These are phyloP conservation scores for Torymus texanus DNA, from an alignment of 2,888 invertebrate species.

Conservation along the genomic window DNA sequence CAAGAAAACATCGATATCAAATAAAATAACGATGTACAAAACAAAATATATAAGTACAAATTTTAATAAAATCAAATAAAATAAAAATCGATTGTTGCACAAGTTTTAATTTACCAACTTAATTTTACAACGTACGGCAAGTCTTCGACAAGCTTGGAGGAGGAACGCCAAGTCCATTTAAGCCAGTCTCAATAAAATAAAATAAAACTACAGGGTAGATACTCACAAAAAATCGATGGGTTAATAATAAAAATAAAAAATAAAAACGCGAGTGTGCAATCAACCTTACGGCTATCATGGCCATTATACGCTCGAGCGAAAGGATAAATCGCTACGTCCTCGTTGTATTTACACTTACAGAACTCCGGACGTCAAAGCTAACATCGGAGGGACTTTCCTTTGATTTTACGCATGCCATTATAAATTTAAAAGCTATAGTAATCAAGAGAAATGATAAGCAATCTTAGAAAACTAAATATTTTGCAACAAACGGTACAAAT, in stretches of 20 bases:
- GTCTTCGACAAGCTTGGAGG: background rate
- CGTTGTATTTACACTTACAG: slow-evolving; percentile 60
- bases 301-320: slow-evolving; percentile 67
- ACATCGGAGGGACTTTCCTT: slow-evolving; percentile 39
- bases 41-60: no score
- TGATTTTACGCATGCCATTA: slow-evolving; percentile 35
- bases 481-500: slow-evolving; percentile 34
- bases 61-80: no score
- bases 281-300: slow-evolving; percentile 57
- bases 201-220: slow-evolving; percentile 17
- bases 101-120: no score
- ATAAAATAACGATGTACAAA: no score
- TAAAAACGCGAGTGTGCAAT: slow-evolving; percentile 44
- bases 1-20: no score
- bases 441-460: slow-evolving; percentile 10
- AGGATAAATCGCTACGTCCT: slow-evolving; percentile 57
- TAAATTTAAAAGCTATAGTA: slow-evolving; percentile 22
- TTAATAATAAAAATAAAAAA: slow-evolving; percentile 17
- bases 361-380: slow-evolving; percentile 53
- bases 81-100: no score
- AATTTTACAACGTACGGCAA: no score
- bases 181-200: slow-evolving; percentile 41
- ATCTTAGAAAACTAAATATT: slow-evolving; percentile 44
- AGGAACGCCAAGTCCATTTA: slow-evolving; percentile 1
- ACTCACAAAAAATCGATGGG: slow-evolving; percentile 17